A percentile compares a stretch with the other conserved stretches of the same genome.
These are phyloP conservation scores for Crioceris asparagi DNA, from an alignment of 2,888 invertebrate genomes.

Conservation along the genomic window DNA sequence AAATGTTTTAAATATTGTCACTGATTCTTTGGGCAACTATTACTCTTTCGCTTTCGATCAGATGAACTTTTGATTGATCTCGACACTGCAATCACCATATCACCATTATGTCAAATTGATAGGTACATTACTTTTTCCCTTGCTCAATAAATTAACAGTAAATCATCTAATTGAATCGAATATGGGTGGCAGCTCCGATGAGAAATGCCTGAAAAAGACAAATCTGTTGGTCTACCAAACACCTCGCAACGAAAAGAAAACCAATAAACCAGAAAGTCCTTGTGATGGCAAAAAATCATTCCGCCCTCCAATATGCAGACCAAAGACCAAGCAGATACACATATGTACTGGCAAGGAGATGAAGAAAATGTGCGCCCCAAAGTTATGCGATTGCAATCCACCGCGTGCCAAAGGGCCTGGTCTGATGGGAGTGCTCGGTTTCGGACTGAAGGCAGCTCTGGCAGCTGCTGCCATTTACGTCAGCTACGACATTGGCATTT, in stretches of 20 bases:
- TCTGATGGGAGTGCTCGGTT: slow-evolving; percentile 17
- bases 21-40: too few relatives aligned
- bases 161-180: too few relatives aligned
- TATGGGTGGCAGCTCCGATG: slow-evolving; percentile 26
- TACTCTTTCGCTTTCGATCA: too few relatives aligned
- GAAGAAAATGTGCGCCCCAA: slow-evolving; percentile 29
- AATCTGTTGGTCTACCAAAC: slow-evolving; percentile 25
- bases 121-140: too few relatives aligned
- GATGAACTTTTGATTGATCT: too few relatives aligned
- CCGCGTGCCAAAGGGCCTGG: slow-evolving; percentile 8
- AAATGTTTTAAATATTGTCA: too few relatives aligned
- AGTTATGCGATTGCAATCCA: slow-evolving; percentile 31
- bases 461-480: slow-evolving; percentile 36
- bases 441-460: slow-evolving; percentile 33
- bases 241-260: slow-evolving; percentile 16
- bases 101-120: too few relatives aligned
- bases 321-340: slow-evolving; percentile 30
- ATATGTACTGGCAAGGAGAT: slow-evolving; percentile 36
- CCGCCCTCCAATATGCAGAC: slow-evolving; percentile 18
- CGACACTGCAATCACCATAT: too few relatives aligned
- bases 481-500: slow-evolving; percentile 37
- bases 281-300: slow-evolving; percentile 5
- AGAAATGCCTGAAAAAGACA: slow-evolving; percentile 25
- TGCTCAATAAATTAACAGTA: too few relatives aligned
- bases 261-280: slow-evolving; percentile 8